These are phyloP conservation scores for Drosophila mojavensis DNA, from an alignment of 1,140 invertebrate genomes.

Conservation along the genomic window DNA sequence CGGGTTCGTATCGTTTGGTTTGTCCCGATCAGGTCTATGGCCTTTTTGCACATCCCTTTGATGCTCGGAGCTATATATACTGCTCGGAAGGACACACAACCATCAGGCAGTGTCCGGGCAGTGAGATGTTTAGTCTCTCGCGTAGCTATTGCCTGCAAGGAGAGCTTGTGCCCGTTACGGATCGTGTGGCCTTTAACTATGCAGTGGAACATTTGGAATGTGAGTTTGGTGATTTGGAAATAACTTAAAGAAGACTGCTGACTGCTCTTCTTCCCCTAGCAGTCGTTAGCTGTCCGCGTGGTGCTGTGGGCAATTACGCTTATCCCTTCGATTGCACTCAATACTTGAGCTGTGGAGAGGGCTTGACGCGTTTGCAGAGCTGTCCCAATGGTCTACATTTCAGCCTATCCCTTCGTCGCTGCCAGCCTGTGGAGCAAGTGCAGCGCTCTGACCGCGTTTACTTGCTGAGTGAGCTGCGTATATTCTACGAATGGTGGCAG, in stretches of 20 bases:
- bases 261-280: constrained; percentile 13
- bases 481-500: constrained; percentile 57
- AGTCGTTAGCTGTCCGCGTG: constrained; percentile 82
- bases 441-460: constrained; percentile 52
- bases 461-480: constrained; percentile 33
- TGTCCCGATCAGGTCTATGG: constrained; percentile 61
- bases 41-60: constrained; percentile 84
- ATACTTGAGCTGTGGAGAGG: constrained; percentile 86
- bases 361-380: constrained; percentile 84
- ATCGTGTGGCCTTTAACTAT: constrained; percentile 40
- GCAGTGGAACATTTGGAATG: neutral
- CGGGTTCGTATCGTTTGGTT: constrained; percentile 3
- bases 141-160: constrained; percentile 46
- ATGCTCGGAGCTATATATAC: constrained; percentile 87
- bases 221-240: constrained; percentile 1
- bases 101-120: constrained; percentile 43
- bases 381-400: constrained; percentile 84
- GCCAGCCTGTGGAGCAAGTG: constrained; percentile 44
- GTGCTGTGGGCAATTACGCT: constrained; percentile 85
- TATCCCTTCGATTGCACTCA: constrained; percentile 87
- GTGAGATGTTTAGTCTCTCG: constrained; percentile 55
- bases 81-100: constrained; percentile 86
- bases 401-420: constrained; percentile 48
- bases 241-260: no score
- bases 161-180: constrained; percentile 25